Percentiles rank a stretch among this genome's conserved stretches.
Conservation (phyloP, 2,113 vertebrate species). For the Corapipo altera region DNA sequence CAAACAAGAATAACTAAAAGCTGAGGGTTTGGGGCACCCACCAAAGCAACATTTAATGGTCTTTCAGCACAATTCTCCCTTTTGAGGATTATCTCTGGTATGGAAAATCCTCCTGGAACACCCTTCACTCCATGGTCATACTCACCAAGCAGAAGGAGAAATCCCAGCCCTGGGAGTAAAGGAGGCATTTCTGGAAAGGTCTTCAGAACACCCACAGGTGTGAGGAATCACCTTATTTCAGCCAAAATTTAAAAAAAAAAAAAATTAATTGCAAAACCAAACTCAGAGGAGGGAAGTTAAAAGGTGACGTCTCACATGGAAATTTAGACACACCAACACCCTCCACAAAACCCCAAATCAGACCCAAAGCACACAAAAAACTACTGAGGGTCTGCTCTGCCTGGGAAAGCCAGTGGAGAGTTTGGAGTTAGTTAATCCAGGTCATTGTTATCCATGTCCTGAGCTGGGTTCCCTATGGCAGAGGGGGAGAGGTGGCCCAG, state of each 20-base stretch:
- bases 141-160: conserved; percentile 46
- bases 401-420: background rate
- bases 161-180: background rate
- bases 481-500: background rate
- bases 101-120: background rate
- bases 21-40: background rate
- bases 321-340: accelerated
- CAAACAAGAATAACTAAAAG: background rate
- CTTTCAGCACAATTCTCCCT: background rate
- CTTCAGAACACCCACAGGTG: background rate
- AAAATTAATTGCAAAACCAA: background rate
- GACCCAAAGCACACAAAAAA: background rate
- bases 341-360: background rate
- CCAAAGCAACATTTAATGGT: accelerated
- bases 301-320: background rate
- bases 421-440: background rate
- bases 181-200: background rate
- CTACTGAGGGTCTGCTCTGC: accelerated
- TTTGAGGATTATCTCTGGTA: background rate
- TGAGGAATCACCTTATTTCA: background rate
- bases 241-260: background rate
- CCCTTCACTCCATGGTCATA: background rate
- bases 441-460: accelerated
- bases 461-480: background rate
- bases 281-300: background rate